A percentile compares a stretch with the other conserved stretches of the same genome.
Conservation (phyloP, 2,888 invertebrate genomes). For the Matsumyia berberina region DNA sequence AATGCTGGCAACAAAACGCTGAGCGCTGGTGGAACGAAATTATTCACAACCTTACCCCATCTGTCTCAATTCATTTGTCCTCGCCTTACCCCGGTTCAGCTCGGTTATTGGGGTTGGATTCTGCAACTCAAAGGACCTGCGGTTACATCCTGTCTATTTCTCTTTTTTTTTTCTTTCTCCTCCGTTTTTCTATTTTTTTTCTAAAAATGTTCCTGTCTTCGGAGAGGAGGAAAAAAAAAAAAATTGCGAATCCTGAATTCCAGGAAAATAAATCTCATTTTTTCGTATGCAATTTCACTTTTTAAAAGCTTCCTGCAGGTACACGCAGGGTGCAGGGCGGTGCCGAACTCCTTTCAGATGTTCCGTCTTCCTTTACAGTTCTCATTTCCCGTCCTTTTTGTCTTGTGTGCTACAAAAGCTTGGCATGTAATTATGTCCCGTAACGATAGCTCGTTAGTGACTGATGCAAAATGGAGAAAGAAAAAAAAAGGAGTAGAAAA, state of each 20-base stretch:
- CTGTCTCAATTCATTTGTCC: constrained; percentile 32
- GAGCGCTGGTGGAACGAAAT: constrained; percentile 60
- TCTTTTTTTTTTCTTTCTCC: constrained; percentile 36
- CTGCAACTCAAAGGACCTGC: constrained; percentile 72
- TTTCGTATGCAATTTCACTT: constrained; percentile 74
- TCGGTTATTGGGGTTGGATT: constrained; percentile 61
- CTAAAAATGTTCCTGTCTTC: constrained; percentile 45
- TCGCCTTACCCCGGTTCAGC: constrained; percentile 18
- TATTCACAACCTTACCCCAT: constrained; percentile 68
- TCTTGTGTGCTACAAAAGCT: constrained; percentile 70
- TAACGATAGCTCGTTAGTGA: constrained; percentile 77
- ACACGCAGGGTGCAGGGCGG: constrained; percentile 21
- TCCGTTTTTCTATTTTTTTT: no score
- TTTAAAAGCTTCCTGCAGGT: constrained; percentile 77
- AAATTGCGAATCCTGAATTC: constrained; percentile 6
- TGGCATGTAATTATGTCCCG: constrained; percentile 76
- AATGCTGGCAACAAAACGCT: constrained; percentile 66
- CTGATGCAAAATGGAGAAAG: constrained; percentile 72
- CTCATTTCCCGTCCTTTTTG: constrained; percentile 33
- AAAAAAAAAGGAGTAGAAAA: constrained; percentile 26
- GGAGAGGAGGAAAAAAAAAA: constrained; percentile 8
- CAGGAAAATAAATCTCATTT: constrained; percentile 75
- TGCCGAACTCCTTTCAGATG: constrained; percentile 64
- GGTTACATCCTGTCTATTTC: constrained; percentile 72
- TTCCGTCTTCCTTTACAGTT: constrained; percentile 67